Base-by-base conservation (phyloP, 1,140 invertebrate genomes). In the Heliothis subflexa region DNA sequence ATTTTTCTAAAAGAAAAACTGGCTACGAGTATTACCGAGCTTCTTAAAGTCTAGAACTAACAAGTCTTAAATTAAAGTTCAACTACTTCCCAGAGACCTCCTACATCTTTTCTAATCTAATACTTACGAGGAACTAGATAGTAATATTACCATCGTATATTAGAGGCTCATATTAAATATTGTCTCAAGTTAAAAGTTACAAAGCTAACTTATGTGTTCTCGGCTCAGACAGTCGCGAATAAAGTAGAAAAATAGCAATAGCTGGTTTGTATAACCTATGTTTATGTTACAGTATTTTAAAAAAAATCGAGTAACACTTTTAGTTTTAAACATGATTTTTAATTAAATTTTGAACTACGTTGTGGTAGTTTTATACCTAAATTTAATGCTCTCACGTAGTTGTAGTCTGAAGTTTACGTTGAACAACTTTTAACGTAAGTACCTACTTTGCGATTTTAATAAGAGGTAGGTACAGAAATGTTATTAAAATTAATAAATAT, bases 111-210 rank as follows among this genome's bases (percentile, higher is more conserved):
- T 70, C 66, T 70, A 70, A 52, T 70, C 66, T 70, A 68, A 70
- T 13, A 70, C 47, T 70, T 28, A n/a, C 13, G 21, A 16, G 66
- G n/a, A 70, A 70, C 66, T 52, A 21, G 66, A 49, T 70, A 50
- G 47, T 50, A 52, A 28, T 52, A 50, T 50, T 70, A 40, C 47
- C 21, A 28, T 28, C 55, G 14, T 70, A 25, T 52, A 52, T n/a
- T 28, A 70, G 45, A 52, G 4, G 18, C 12, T 12, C 13, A 28
- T 70, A 70, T 70, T 49, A 70, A 28, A 70, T 68, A 68, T 52
- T 70, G 21, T 70, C 66, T 70, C 21, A 25, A 28, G 66, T 70
- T 70, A 25, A 70, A 70, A 70, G 47, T 52, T 70, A 28, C 13
- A 50, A 28, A 13, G 14, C 47, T 52, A 25, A 25, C 16, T 45